Conservation (phyloP, 2,888 invertebrate species). For the Ashinkailepas kermadecensis region DNA sequence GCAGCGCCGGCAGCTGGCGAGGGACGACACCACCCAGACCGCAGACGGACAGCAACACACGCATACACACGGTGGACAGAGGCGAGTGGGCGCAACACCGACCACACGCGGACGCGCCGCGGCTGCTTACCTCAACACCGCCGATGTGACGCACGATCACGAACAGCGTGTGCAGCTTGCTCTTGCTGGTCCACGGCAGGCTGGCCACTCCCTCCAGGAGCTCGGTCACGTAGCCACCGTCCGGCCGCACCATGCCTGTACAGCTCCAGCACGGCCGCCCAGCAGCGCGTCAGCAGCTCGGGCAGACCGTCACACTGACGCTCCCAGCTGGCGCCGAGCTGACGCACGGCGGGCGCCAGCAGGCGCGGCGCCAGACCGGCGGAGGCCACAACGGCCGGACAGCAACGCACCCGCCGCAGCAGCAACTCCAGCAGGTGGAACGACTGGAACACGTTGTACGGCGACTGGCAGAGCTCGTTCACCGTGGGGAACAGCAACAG, state of each 20-base stretch:
- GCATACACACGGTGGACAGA: no score
- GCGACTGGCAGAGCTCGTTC: neutral
- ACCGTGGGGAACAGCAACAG: neutral
- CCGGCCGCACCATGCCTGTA: neutral
- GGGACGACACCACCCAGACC: no score
- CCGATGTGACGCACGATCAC: neutral
- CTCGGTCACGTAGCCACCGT: neutral
- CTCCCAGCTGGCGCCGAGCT: neutral
- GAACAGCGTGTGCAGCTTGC: neutral
- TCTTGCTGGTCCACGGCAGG: conserved; percentile 7
- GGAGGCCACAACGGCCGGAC: neutral
- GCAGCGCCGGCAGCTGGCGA: no score
- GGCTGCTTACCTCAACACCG: neutral
- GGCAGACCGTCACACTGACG: conserved; percentile 10
- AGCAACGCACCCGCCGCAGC: neutral
- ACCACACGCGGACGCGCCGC: no score
- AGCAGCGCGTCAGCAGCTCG: conserved; percentile 15
- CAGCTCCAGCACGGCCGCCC: neutral
- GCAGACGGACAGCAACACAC: no score
- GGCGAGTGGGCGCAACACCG: no score
- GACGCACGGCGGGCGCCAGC: neutral
- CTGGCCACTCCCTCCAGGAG: neutral
- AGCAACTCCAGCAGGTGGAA: conserved; percentile 8
- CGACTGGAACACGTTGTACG: conserved; percentile 6
- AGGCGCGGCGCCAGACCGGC: neutral